Base-by-base conservation (phyloP, 2,888 invertebrate genomes). In the Synergus laeviventris region DNA sequence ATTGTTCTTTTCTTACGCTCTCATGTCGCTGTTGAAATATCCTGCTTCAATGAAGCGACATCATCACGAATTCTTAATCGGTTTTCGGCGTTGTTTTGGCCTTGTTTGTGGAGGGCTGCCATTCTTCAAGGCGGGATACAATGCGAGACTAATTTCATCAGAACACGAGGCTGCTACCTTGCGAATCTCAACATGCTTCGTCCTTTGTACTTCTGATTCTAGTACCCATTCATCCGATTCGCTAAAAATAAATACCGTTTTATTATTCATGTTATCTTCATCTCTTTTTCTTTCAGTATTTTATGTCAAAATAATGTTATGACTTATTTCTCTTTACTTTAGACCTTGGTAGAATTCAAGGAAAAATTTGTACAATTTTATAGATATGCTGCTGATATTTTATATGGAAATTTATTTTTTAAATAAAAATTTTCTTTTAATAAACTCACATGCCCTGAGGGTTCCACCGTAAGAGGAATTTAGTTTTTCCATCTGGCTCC, bases 371-470 rank as follows among this genome's bases (percentile, higher is more conserved):
- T 31, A 31, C 2, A 31, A 31, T 31, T 31, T 31, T 31, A 2
- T 31, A 31, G 31, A 31, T 31, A 31, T 31, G 31, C 5, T 31
- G 31, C 31, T 31, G 31, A 31, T 31, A 31, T 31, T 31, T 5
- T 31, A 31, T 31, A 31, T 31, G 31, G 5, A 31, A 31, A 31
- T 31, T 31, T 31, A 31, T 4, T 31, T 31, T 31, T 31, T 31
- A 49, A n/a, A 8, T n/a, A 7, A 16, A 62, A 64, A 45, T 38
- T 18, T 18, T 21, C 1, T 21, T 66, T 73, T 45, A n/a, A 77
- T 78, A n/a, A n/a, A 94, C 97, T 96, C 92, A 98, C 98, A 98
- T 95, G 91, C 97, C 93, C 78, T 93, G 93, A 79, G 98, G 98
- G 89, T 94, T 94, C 96, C 97, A 98, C 62, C 95, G 94, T 81